Evolutionary conservation across 2,797 vertebrate genomes (phyloP).

Genomic region (Microcaecilia unicolor): DNA sequence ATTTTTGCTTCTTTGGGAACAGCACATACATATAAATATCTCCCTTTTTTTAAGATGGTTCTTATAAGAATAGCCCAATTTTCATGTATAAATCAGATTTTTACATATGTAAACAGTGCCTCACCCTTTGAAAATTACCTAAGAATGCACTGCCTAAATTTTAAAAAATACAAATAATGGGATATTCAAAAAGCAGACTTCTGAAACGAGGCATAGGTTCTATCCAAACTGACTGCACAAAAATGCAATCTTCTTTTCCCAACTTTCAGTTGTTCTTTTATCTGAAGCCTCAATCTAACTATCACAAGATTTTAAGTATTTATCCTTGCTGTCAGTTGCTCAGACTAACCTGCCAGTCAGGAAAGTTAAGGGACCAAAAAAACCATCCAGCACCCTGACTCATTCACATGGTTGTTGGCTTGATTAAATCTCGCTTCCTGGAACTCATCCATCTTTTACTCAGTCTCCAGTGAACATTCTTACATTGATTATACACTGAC

Average conservation of each 20-base stretch:
- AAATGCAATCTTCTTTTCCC: not conserved
- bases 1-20: too few relatives aligned
- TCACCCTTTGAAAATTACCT: too few relatives aligned
- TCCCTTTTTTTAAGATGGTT: too few relatives aligned
- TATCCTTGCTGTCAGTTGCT: conserved; percentile 9
- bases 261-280: conserved; percentile 1
- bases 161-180: too few relatives aligned
- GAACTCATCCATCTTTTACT: conserved; percentile 11
- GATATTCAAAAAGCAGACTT: too few relatives aligned
- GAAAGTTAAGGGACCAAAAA: conserved; percentile 6
- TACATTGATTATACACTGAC: conserved; percentile 9
- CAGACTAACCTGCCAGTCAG: conserved; percentile 10
- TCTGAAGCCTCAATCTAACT: conserved; percentile 11
- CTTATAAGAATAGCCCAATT: too few relatives aligned
- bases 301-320: conserved; percentile 3
- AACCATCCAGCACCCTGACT: not conserved
- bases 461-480: conserved; percentile 4
- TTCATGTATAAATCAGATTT: too few relatives aligned
- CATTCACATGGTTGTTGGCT: not conserved
- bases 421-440: conserved; percentile 12
- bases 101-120: too few relatives aligned
- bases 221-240: not conserved
- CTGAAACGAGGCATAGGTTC: too few relatives aligned
- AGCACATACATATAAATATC: too few relatives aligned
- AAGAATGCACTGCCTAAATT: too few relatives aligned